phyloP scores from a whole-genome alignment of 2,113 vertebrate genomes.

The Narcine bancroftii region DNA sequence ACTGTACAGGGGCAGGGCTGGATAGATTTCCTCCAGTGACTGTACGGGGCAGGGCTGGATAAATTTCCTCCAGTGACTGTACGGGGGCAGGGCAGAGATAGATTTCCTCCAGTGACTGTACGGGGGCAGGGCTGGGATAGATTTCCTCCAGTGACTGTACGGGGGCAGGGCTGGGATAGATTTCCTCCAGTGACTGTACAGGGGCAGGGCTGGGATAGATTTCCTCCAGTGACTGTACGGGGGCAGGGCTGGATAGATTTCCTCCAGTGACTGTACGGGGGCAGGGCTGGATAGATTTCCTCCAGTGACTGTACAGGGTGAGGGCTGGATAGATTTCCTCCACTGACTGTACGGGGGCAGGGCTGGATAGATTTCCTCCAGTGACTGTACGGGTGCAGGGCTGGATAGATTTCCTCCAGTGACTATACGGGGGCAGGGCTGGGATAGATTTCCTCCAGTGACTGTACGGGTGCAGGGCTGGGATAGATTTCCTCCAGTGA shows the following conservation, averaged over 20 bases:
- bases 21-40: neutral
- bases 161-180: conserved; percentile 6
- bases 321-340: conserved; percentile 20
- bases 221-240: neutral
- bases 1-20: conserved; percentile 8
- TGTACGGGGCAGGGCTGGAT: conserved; percentile 8
- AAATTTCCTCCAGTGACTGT: neutral
- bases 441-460: neutral
- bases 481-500: neutral
- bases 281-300: conserved; percentile 21
- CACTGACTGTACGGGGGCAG: neutral
- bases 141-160: neutral
- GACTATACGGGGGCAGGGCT: conserved; percentile 8
- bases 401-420: neutral
- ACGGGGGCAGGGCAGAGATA: conserved; percentile 12
- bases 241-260: conserved; percentile 9
- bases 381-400: conserved; percentile 7
- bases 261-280: neutral
- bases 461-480: conserved; percentile 7
- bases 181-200: neutral
- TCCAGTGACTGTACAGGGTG: neutral
- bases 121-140: conserved; percentile 10
- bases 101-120: neutral
- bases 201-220: conserved; percentile 14
- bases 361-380: conserved; percentile 1